A percentile compares a stretch with the other conserved stretches of the same genome.
Conservation (phyloP, 92 coral and sea anemone genomes). For the Meandrina meandrites region DNA sequence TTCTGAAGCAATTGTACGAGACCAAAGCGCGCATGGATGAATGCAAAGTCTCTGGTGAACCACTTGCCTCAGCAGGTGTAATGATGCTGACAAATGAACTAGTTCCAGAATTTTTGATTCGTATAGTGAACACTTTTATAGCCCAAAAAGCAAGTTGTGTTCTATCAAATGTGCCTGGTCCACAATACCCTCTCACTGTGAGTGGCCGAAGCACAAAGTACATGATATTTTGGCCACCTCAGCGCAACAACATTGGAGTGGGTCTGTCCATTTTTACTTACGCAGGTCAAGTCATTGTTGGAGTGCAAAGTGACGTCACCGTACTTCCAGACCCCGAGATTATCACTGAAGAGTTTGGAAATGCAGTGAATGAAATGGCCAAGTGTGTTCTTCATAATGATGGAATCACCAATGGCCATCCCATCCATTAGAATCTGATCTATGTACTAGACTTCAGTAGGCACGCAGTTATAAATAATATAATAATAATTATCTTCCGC, state of each 20-base stretch:
- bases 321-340: constrained; percentile 75
- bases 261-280: constrained; percentile 85
- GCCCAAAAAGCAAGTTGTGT: constrained; percentile 75
- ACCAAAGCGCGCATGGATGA: constrained; percentile 83
- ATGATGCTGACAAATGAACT: constrained; percentile 61
- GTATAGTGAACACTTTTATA: constrained; percentile 50
- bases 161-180: constrained; percentile 94
- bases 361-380: constrained; percentile 65
- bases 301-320: constrained; percentile 74
- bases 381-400: constrained; percentile 15
- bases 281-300: constrained; percentile 79
- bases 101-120: constrained; percentile 64
- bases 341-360: constrained; percentile 71
- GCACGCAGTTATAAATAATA: too few relatives aligned
- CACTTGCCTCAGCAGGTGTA: constrained; percentile 66
- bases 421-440: not conserved
- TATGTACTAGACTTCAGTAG: too few relatives aligned
- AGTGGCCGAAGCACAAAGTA: constrained; percentile 55
- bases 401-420: not conserved
- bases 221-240: constrained; percentile 90
- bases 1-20: constrained; percentile 59
- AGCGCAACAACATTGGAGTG: constrained; percentile 75
- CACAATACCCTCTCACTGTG: constrained; percentile 60
- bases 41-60: constrained; percentile 82
- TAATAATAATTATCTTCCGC: too few relatives aligned